Conservation (phyloP, 2,113 vertebrate species). For the Mus pahari region DNA sequence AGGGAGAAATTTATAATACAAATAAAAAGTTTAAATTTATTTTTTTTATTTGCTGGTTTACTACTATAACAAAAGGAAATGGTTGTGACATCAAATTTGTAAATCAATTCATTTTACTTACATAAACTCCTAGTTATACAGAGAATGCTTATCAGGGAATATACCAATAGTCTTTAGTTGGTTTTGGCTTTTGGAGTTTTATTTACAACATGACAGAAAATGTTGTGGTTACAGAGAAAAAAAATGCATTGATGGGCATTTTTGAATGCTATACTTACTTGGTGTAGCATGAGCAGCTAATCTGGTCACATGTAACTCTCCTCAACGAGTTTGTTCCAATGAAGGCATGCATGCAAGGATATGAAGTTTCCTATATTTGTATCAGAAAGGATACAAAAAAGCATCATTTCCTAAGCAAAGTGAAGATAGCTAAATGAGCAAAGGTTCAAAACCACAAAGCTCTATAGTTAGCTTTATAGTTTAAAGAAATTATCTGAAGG, state of each 20-base stretch:
- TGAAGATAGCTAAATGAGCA: background rate
- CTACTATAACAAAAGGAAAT: background rate
- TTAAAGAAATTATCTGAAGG: background rate
- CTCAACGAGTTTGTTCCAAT: background rate
- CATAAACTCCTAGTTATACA: constrained; percentile 32
- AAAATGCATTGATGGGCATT: background rate
- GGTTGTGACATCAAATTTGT: background rate
- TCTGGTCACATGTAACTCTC: constrained; percentile 13
- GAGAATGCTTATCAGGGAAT: constrained; percentile 25
- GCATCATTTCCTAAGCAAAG: background rate
- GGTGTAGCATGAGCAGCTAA: background rate
- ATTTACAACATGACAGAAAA: background rate
- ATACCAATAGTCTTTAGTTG: constrained; percentile 34
- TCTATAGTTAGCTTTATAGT: background rate
- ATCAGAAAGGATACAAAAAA: background rate
- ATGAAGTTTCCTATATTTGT: background rate
- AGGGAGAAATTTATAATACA: background rate
- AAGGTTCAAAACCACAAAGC: background rate
- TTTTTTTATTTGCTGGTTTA: background rate
- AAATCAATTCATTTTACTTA: constrained; percentile 20
- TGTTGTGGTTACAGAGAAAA: background rate
- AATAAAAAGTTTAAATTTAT: constrained; percentile 11
- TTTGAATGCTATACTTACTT: background rate
- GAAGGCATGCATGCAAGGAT: background rate
- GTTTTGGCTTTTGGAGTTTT: constrained; percentile 25